Evolutionary conservation across 2,888 invertebrate genomes (phyloP), one percentile per base, ranked within the genome.

Genomic region (Rhagonycha fulva): DNA sequence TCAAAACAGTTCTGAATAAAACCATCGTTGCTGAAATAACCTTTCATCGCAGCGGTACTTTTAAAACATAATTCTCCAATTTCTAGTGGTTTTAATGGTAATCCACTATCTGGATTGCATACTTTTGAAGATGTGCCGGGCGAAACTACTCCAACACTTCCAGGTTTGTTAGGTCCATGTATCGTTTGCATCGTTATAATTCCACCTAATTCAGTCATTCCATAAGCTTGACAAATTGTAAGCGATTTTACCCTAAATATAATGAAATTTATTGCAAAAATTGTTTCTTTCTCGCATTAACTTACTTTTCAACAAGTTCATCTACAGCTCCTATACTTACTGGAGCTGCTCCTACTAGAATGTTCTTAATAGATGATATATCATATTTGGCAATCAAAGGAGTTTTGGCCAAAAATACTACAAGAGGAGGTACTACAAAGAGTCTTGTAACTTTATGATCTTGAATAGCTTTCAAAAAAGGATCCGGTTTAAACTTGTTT

Each of bases 11-110:
- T 88, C 14, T 88, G 83, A 3, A 94, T 94, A 4, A 94, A 91
- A 14, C 89, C 87, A 9, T 82, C 80, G 84, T 95, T 92, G 9
- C 92, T 92, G 84, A 93, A 90, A 86, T 97, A 97, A 0, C 96
- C 95, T 84, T 94, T 93, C 81, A 81, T 82, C 4, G 80, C 24
- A 66, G 93, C 89, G 23, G 93, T 92, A 0, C 95, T 94, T 84
- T 93, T 93, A 71, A 96, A 91, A 86, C 94, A 94, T 0, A 96
- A 85, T 87, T 97, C 96, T 14, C 97, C 97, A 71, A 90, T 89
- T 83, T 93, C 83, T 73, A 90, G 87, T 0, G 92, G 89, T 0
- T 92, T 92, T 60, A 94, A 82, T 11, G 86, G 82, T 82, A 90
- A 86, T 0, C 92, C 92, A 0, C 89, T 93, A 71, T 91, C 91